Percentiles rank a stretch among this genome's conserved stretches.
Evolutionary conservation across 92 coral and sea anemone genomes (phyloP).

Genomic region (Palythoa heliodiscus): DNA sequence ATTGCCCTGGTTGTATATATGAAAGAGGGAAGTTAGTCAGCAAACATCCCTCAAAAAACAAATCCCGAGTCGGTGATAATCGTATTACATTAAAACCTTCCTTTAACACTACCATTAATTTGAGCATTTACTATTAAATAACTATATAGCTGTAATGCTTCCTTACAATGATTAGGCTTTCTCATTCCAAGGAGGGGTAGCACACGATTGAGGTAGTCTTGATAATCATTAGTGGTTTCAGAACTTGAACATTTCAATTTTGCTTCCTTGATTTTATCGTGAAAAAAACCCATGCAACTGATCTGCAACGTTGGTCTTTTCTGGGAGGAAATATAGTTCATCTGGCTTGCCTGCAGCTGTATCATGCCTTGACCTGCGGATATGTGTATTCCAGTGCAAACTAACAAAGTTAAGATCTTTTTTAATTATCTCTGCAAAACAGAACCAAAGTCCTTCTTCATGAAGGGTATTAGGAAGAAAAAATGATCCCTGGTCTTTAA

Average conservation of each 20-base stretch:
- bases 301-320: not conserved
- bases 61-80: too few relatives aligned
- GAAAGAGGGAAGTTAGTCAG: too few relatives aligned
- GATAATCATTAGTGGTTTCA: not conserved
- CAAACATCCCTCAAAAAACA: too few relatives aligned
- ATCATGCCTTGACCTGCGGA: slow-evolving; percentile 13
- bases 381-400: slow-evolving; percentile 15
- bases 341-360: slow-evolving; percentile 1
- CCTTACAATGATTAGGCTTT: not conserved
- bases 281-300: not conserved
- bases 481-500: slow-evolving; percentile 28
- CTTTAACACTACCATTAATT: too few relatives aligned
- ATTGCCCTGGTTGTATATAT: too few relatives aligned
- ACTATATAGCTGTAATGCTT: not conserved
- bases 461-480: not conserved
- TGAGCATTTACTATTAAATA: not conserved
- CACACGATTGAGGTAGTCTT: not conserved
- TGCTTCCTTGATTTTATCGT: not conserved
- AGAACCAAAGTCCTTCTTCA: slow-evolving; percentile 1
- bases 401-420: slow-evolving; percentile 15
- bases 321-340: slow-evolving; percentile 3
- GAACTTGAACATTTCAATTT: not conserved
- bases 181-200: not conserved
- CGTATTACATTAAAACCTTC: too few relatives aligned
- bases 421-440: not conserved